These are phyloP conservation scores for Spea bombifrons DNA, from an alignment of 2,113 vertebrate species.

Conservation along the genomic window DNA sequence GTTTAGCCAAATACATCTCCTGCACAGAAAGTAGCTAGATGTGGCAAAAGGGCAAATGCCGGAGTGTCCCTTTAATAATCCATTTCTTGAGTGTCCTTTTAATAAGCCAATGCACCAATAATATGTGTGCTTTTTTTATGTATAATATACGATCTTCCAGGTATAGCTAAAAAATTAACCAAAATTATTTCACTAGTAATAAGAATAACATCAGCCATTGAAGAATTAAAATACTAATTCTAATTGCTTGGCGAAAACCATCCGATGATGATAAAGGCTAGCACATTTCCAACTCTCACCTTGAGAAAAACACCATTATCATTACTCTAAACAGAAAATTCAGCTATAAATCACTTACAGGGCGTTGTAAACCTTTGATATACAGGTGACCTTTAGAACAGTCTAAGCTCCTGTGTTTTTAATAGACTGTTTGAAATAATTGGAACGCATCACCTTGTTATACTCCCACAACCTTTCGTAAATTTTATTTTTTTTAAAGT, in stretches of 20 bases:
- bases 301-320: constrained; percentile 4
- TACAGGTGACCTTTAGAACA: constrained; percentile 24
- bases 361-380: constrained; percentile 6
- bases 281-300: not conserved
- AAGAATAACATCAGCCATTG: not conserved
- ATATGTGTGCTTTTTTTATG: no score
- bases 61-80: no score
- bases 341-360: constrained; percentile 9
- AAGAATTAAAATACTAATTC: not conserved
- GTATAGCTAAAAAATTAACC: no score
- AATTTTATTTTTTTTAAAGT: not conserved
- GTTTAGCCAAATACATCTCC: no score
- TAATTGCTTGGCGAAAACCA: not conserved
- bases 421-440: constrained; percentile 1
- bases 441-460: not conserved
- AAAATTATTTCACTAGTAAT: no score
- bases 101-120: no score
- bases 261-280: not conserved
- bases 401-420: not conserved
- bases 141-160: no score
- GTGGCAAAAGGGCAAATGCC: no score
- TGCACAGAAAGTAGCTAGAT: no score
- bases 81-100: no score
- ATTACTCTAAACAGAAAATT: not conserved
- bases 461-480: not conserved